These are phyloP conservation scores for Xestia ashworthii DNA, from an alignment of 2,888 invertebrate species.

Conservation along the genomic window DNA sequence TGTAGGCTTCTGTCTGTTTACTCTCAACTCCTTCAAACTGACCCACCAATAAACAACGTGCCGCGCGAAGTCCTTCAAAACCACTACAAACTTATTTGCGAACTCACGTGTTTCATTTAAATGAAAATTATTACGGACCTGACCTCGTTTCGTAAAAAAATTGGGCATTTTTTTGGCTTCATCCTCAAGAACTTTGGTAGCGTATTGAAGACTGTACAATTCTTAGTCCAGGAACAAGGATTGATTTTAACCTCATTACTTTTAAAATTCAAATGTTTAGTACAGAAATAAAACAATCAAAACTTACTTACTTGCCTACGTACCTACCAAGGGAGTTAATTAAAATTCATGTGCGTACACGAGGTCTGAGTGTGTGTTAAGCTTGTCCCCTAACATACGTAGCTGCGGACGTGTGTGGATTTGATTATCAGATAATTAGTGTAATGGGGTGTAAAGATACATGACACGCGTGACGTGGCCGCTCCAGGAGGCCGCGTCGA, in stretches of 20 bases:
- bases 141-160: slow-evolving; percentile 70
- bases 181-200: slow-evolving; percentile 62
- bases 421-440: slow-evolving; percentile 77
- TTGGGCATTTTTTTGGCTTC: slow-evolving; percentile 74
- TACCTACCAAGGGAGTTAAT: slow-evolving; percentile 24
- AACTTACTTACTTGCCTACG: slow-evolving; percentile 22
- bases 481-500: slow-evolving; percentile 71
- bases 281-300: slow-evolving; percentile 34
- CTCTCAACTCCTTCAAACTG: slow-evolving; percentile 79
- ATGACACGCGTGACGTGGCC: slow-evolving; percentile 68
- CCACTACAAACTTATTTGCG: slow-evolving; percentile 79
- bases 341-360: slow-evolving; percentile 49
- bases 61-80: slow-evolving; percentile 80
- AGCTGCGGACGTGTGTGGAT: slow-evolving; percentile 62
- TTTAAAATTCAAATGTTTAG: slow-evolving; percentile 35
- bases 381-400: slow-evolving; percentile 45
- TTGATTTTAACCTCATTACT: slow-evolving; percentile 50
- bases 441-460: slow-evolving; percentile 74
- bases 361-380: slow-evolving; percentile 44
- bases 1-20: slow-evolving; percentile 82
- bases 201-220: slow-evolving; percentile 68
- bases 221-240: slow-evolving; percentile 52
- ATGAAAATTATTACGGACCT: slow-evolving; percentile 75
- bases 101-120: slow-evolving; percentile 80
- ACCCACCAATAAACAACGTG: slow-evolving; percentile 78